phyloP scores from a whole-genome alignment of 1,140 invertebrate genomes.

The Matsumurasca onukii region DNA sequence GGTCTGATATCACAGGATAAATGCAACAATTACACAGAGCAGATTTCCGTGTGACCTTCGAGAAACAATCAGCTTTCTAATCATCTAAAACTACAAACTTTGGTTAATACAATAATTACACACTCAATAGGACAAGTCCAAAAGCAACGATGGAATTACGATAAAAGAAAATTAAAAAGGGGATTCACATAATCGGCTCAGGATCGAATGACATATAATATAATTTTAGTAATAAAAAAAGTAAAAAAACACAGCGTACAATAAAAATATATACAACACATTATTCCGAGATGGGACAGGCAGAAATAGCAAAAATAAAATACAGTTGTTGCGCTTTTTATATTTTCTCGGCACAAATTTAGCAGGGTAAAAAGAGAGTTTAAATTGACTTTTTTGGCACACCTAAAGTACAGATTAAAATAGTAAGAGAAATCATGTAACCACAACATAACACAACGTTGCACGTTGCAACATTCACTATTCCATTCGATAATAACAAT shows the following conservation, averaged over 20 bases:
- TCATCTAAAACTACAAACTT: constrained; percentile 29
- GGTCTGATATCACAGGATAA: constrained; percentile 16
- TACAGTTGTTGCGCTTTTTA: constrained; percentile 10
- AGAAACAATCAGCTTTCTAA: constrained; percentile 12
- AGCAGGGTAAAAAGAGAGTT: not conserved
- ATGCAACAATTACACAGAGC: not conserved
- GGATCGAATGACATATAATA: not conserved
- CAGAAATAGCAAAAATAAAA: constrained; percentile 12
- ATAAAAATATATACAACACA: constrained; percentile 8
- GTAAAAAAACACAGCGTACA: not conserved
- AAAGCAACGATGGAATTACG: constrained; percentile 8
- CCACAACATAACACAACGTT: not conserved
- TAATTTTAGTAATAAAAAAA: not conserved
- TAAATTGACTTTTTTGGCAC: not conserved
- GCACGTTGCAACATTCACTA: not conserved
- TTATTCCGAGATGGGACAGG: not conserved
- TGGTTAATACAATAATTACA: constrained; percentile 28
- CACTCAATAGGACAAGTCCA: constrained; percentile 21
- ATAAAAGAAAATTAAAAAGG: not conserved
- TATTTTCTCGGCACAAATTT: not conserved
- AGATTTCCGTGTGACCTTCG: no score
- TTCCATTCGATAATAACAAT: not conserved
- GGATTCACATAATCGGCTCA: not conserved
- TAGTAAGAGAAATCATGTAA: not conserved
- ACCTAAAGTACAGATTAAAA: not conserved